Evolutionary conservation across 2,113 vertebrate species (phyloP).

Genomic region (Mionectes macconnelli): DNA sequence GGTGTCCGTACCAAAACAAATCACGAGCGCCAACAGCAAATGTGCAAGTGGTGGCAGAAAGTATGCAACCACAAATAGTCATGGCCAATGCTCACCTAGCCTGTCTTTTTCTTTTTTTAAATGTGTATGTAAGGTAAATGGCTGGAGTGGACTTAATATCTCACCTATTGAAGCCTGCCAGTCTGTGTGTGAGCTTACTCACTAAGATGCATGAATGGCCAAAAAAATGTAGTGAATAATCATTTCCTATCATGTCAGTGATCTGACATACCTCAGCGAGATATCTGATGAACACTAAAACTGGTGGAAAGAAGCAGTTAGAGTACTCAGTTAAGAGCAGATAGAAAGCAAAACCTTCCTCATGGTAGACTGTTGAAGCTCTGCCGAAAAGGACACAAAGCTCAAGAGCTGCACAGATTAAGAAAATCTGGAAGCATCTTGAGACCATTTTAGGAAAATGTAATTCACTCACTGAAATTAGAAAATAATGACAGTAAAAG

Average conservation of each 20-base stretch:
- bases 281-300: background rate
- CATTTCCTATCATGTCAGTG: background rate
- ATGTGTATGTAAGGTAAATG: background rate
- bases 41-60: background rate
- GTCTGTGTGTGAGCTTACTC: background rate
- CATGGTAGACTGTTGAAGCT: rapidly evolving
- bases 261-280: background rate
- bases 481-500: background rate
- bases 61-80: background rate
- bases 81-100: background rate
- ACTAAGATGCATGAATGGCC: rapidly evolving
- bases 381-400: background rate
- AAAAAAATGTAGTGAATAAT: background rate
- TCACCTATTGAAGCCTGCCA: rapidly evolving
- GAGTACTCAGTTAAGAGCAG: background rate
- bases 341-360: background rate
- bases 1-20: background rate
- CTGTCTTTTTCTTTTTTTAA: rapidly evolving
- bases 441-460: background rate
- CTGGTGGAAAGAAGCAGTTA: background rate
- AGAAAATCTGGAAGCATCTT: background rate
- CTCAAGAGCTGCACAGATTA: background rate
- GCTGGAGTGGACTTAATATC: background rate
- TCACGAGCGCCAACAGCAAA: background rate
- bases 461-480: background rate